phyloP scores from a whole-genome alignment of 2,113 vertebrate genomes.

The Nansenia antarctica region DNA sequence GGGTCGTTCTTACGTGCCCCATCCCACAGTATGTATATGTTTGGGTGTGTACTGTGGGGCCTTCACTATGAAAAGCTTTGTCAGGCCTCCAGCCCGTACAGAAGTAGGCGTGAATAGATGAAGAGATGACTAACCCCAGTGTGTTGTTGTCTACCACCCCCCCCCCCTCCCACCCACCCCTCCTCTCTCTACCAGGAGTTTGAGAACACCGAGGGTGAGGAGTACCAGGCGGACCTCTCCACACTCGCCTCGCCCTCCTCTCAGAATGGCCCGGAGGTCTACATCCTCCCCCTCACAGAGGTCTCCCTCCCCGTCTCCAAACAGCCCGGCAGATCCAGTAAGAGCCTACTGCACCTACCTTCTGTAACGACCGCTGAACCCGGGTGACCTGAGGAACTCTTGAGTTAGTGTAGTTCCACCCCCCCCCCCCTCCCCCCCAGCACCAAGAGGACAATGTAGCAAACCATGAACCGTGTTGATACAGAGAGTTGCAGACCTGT shows the following conservation, averaged over 20 bases:
- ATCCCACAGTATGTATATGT: slow-evolving; percentile 11
- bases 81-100: no score
- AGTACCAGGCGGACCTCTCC: slow-evolving; percentile 83
- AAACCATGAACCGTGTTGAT: no score
- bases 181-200: slow-evolving; percentile 81
- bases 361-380: not conserved
- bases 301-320: slow-evolving; percentile 93
- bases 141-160: slow-evolving; percentile 16
- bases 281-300: slow-evolving; percentile 94
- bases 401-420: no score
- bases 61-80: slow-evolving; percentile 25
- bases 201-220: slow-evolving; percentile 91
- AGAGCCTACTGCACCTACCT: slow-evolving; percentile 50
- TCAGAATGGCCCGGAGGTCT: slow-evolving; percentile 91
- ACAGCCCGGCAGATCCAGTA: slow-evolving; percentile 94
- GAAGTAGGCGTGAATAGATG: not conserved
- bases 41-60: slow-evolving; percentile 19
- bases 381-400: no score
- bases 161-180: not conserved
- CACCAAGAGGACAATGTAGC: no score
- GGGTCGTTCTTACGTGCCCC: not conserved
- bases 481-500: no score
- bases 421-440: no score
- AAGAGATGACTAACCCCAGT: slow-evolving; percentile 58
- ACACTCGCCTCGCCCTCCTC: slow-evolving; percentile 84